These are phyloP conservation scores for Tolmerus cingulatus DNA, from an alignment of 2,888 invertebrate genomes.

Conservation along the genomic window DNA sequence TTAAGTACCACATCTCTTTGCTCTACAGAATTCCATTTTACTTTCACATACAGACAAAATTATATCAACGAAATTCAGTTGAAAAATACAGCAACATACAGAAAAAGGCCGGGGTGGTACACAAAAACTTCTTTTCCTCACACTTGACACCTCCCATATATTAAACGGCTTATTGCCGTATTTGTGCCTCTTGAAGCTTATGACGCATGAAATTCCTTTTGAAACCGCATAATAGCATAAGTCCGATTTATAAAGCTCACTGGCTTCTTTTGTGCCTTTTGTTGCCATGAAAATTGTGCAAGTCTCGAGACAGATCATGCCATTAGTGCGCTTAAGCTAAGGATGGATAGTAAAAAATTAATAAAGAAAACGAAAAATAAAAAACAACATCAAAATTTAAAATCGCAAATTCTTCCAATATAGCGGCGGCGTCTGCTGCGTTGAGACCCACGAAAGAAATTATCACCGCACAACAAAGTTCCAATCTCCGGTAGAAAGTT, in stretches of 20 bases:
- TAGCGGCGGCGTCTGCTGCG: neutral
- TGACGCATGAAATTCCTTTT: constrained; percentile 33
- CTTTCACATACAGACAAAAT: neutral
- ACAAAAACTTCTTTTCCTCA: neutral
- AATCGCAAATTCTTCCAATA: constrained; percentile 34
- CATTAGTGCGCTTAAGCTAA: neutral
- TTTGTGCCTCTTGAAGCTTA: constrained; percentile 1
- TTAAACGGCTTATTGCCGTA: neutral
- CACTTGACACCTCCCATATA: neutral
- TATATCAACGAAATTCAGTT: neutral
- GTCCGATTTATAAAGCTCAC: constrained; percentile 29
- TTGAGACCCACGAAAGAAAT: neutral
- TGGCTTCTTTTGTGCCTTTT: constrained; percentile 23
- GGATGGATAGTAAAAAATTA: neutral
- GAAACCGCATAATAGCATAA: constrained; percentile 28
- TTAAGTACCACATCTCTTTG: neutral
- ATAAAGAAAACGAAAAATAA: neutral
- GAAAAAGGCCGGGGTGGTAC: neutral
- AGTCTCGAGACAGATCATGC: neutral
- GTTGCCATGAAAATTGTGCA: constrained; percentile 1
- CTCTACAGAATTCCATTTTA: neutral
- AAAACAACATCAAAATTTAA: neutral
- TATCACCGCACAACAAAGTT: constrained; percentile 37
- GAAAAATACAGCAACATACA: neutral
- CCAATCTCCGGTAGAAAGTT: constrained; percentile 42